Evolutionary conservation across 2,113 vertebrate genomes (phyloP).

Genomic region (Perca fluviatilis): DNA sequence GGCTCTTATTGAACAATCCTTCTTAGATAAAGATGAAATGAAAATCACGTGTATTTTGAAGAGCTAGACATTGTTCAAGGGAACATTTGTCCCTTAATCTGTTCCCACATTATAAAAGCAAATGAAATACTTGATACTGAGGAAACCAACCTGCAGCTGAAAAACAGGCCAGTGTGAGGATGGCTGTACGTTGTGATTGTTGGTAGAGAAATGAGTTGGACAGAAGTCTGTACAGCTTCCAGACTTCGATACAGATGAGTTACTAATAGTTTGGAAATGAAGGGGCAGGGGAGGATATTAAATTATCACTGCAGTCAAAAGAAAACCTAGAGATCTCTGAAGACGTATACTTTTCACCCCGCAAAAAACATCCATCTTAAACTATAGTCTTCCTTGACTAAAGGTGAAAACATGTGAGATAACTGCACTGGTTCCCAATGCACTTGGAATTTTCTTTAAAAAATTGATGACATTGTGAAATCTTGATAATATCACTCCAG

Average conservation of each 20-base stretch:
- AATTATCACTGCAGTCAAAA: conserved; percentile 54
- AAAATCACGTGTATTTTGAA: neutral
- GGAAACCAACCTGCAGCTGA: neutral
- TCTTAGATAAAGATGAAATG: neutral
- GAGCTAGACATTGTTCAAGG: neutral
- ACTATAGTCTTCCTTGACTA: conserved; percentile 11
- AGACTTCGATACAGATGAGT: conserved; percentile 54
- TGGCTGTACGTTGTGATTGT: conserved; percentile 46
- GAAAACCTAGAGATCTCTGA: conserved; percentile 41
- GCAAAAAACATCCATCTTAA: conserved; percentile 18
- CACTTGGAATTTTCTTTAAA: neutral
- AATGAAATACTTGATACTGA: conserved; percentile 10
- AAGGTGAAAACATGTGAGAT: conserved; percentile 35
- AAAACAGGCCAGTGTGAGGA: neutral
- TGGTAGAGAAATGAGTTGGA: conserved; percentile 38
- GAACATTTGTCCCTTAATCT: conserved; percentile 3
- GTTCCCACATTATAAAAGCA: neutral
- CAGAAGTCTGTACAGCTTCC: conserved; percentile 44
- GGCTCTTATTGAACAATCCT: neutral
- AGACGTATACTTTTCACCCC: conserved; percentile 35
- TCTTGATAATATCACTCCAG: neutral
- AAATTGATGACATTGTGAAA: conserved; percentile 44
- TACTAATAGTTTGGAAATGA: conserved; percentile 69
- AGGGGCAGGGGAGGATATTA: conserved; percentile 57
- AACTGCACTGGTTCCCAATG: neutral